These are phyloP conservation scores for Cyprinus carpio DNA, from an alignment of 2,113 vertebrate genomes.

Conservation along the genomic window DNA sequence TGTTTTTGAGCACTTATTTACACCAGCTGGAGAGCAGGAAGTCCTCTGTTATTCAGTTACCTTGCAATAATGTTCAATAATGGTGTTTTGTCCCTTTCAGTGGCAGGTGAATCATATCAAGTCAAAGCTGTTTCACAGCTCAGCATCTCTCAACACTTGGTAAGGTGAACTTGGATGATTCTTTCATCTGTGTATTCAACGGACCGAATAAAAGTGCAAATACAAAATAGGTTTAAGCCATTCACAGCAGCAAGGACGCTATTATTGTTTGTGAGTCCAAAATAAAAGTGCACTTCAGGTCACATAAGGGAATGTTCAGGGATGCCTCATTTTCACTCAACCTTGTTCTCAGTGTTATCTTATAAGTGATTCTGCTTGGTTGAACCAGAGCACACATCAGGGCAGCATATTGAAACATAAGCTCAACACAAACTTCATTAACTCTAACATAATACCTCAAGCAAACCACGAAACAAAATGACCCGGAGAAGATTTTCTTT, in stretches of 20 bases:
- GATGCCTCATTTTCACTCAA: conserved; percentile 3
- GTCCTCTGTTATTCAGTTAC: conserved; percentile 25
- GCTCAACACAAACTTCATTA: not conserved
- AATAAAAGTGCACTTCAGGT: conserved; percentile 15
- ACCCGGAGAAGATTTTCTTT: no score
- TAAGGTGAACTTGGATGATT: conserved; percentile 44
- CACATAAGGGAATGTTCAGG: conserved; percentile 8
- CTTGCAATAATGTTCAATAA: conserved; percentile 36
- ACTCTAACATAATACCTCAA: no score
- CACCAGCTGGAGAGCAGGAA: not conserved
- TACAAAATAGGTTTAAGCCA: conserved; percentile 44
- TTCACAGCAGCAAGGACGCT: conserved; percentile 6
- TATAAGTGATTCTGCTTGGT: conserved; percentile 33
- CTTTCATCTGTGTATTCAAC: conserved; percentile 46
- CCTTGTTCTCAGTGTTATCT: not conserved
- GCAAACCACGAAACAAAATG: no score
- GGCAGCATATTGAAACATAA: conserved; percentile 20
- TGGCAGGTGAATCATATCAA: conserved; percentile 7
- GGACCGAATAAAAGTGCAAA: conserved; percentile 24
- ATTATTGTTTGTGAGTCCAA: conserved; percentile 26
- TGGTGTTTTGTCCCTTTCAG: not conserved
- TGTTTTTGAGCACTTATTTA: conserved; percentile 23
- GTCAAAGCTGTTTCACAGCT: conserved; percentile 38
- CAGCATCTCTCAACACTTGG: conserved; percentile 25
- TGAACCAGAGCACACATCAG: not conserved